Base-by-base conservation (phyloP, 2,113 vertebrate species). In the Colaptes auratus region DNA sequence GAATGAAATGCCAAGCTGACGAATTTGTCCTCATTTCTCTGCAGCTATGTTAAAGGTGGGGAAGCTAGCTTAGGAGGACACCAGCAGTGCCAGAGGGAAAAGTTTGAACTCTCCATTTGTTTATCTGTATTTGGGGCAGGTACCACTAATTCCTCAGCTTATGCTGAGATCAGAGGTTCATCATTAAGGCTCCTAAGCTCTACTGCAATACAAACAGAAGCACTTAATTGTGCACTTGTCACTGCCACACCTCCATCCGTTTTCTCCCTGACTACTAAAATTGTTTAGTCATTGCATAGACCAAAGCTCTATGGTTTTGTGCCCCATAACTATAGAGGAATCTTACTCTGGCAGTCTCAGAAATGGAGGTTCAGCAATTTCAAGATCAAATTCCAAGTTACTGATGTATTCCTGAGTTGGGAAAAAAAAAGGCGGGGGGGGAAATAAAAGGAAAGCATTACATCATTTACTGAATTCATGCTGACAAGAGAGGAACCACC, bases 381-480 rank as follows among this genome's bases (percentile, higher is more conserved):
- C 50, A 79, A 66, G 39, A 80, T 5, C 4, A 53, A 86, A 53
- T 69, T 65, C 11, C 5, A 58, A 96, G 97, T 55, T 71, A 98
- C 97, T 12, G 95, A 97, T 89, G 97, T 95, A 94, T 98, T 98
- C 58, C 81, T 52, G 20, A 98, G 74, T 5, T 91, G 94, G 15
- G 15, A 44, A 87, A 98, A 90, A 5, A 94, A 94, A n/a, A n/a
- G n/a, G n/a, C n/a, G 39, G 39, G 39, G 36, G 9, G 39, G 39
- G 39, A 39, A 39, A 21, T 19, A 25, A 27, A 98, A 88, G 4
- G 93, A 94, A 10, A 97, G 97, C 1, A 82, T 36, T 97, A 98
- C 96, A 18, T 98, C 88, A 23, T 98, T 98, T 87, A 86, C 93
- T 31, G 98, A 98, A 76, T 94, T 97, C 94, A 96, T 98, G 73